These are phyloP conservation scores for Pogonomyrmex californicus DNA, from an alignment of 1,140 invertebrate species.

Conservation along the genomic window DNA sequence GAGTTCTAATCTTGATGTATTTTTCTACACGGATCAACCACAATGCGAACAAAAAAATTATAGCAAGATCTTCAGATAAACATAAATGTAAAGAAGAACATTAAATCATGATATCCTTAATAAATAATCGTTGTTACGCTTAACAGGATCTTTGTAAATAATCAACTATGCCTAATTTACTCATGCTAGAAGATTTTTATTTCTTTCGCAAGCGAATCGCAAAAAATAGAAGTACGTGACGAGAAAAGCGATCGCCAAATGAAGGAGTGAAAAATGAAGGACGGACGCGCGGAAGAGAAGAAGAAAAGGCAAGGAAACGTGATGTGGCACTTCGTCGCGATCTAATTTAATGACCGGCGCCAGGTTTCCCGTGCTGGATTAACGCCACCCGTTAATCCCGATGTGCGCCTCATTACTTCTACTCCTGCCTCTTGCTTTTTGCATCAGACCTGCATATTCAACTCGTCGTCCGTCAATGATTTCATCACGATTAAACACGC, in stretches of 20 bases:
- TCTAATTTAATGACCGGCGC: slow-evolving; percentile 76
- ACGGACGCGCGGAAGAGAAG: slow-evolving; percentile 27
- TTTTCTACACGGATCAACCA: neutral
- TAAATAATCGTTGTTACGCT: neutral
- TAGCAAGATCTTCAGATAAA: neutral
- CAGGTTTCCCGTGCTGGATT: slow-evolving; percentile 69
- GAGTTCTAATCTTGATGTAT: neutral
- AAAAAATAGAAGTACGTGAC: slow-evolving; percentile 30
- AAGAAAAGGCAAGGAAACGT: slow-evolving; percentile 31
- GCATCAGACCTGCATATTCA: slow-evolving; percentile 48
- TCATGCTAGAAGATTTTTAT: neutral
- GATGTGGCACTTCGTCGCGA: slow-evolving; percentile 59
- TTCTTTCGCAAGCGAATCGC: slow-evolving; percentile 15
- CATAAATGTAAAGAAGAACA: neutral
- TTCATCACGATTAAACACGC: slow-evolving; percentile 47
- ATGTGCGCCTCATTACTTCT: slow-evolving; percentile 67
- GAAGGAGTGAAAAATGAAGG: slow-evolving; percentile 31
- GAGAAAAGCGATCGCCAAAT: neutral
- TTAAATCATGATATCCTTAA: too few relatives aligned
- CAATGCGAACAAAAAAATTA: neutral
- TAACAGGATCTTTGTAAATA: slow-evolving; percentile 4
- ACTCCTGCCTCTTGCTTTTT: slow-evolving; percentile 50
- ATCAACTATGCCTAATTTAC: slow-evolving; percentile 9
- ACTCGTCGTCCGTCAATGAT: slow-evolving; percentile 42
- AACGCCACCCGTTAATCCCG: slow-evolving; percentile 73